phyloP scores from a whole-genome alignment of 2,113 vertebrate species.

The Xenotilapia caudafasciata region DNA sequence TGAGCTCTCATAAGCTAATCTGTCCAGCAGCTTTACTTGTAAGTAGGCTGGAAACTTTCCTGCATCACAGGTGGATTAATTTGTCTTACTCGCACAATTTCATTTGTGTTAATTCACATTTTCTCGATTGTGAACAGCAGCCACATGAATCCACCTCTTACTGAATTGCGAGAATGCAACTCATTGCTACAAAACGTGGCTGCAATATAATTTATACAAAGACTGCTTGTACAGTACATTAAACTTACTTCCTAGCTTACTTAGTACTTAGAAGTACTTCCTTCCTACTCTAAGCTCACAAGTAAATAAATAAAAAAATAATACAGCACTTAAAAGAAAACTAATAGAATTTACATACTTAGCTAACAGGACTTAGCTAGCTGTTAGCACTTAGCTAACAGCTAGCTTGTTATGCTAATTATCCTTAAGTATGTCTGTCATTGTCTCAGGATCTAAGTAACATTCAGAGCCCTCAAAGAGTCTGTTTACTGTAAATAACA shows the following conservation, averaged over 20 bases:
- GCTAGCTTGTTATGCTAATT: neutral
- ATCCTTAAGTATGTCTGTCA: neutral
- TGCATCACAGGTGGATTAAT: neutral
- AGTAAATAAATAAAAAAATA: neutral
- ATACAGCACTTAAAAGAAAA: neutral
- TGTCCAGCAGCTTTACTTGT: neutral
- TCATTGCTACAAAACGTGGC: neutral
- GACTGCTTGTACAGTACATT: neutral
- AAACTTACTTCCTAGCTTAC: neutral
- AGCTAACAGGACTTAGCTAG: neutral
- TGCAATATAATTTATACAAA: neutral
- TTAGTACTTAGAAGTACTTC: neutral
- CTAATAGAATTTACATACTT: neutral
- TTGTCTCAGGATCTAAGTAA: neutral
- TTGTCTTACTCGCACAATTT: neutral
- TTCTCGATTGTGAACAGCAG: neutral
- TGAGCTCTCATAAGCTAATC: neutral
- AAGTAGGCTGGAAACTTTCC: neutral
- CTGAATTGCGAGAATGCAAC: neutral
- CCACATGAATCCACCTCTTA: neutral
- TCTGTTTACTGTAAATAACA: neutral
- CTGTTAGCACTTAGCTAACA: neutral
- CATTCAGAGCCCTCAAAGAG: neutral
- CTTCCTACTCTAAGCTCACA: neutral
- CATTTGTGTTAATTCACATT: neutral